Evolutionary conservation across 2,888 invertebrate genomes (phyloP).

Genomic region (Girardia tigrina): DNA sequence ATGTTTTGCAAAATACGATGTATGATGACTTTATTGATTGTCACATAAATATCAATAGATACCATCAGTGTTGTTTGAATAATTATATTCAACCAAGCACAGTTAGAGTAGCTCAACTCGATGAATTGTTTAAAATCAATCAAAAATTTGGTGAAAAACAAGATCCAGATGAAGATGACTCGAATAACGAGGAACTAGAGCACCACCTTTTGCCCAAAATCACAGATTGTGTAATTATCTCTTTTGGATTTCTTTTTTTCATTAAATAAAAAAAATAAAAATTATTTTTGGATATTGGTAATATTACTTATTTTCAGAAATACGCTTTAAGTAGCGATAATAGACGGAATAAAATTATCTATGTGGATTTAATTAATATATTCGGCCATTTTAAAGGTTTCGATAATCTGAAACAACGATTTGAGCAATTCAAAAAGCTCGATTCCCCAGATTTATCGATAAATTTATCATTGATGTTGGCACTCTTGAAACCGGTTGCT

Average conservation of each 20-base stretch:
- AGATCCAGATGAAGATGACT: background rate
- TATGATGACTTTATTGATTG: background rate
- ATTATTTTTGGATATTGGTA: too few species aligned
- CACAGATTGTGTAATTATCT: background rate
- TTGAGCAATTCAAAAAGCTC: background rate
- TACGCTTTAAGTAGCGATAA: background rate
- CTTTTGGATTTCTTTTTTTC: too few species aligned
- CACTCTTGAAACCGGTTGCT: slow-evolving; percentile 9
- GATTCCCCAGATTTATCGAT: background rate
- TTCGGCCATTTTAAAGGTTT: slow-evolving; percentile 1
- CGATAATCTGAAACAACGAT: background rate
- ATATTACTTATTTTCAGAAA: background rate
- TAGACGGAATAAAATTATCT: slow-evolving; percentile 13
- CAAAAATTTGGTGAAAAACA: background rate
- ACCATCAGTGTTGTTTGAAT: background rate
- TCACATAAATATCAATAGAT: background rate
- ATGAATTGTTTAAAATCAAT: slow-evolving; percentile 4
- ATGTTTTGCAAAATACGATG: background rate
- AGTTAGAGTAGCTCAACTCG: background rate
- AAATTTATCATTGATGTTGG: background rate
- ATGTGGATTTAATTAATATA: slow-evolving; percentile 7
- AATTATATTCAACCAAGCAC: background rate
- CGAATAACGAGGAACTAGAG: background rate
- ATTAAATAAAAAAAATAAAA: too few species aligned
- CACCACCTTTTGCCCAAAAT: background rate